phyloP scores from a whole-genome alignment of 2,797 vertebrate genomes.

The Urocyon cinereoargenteus region DNA sequence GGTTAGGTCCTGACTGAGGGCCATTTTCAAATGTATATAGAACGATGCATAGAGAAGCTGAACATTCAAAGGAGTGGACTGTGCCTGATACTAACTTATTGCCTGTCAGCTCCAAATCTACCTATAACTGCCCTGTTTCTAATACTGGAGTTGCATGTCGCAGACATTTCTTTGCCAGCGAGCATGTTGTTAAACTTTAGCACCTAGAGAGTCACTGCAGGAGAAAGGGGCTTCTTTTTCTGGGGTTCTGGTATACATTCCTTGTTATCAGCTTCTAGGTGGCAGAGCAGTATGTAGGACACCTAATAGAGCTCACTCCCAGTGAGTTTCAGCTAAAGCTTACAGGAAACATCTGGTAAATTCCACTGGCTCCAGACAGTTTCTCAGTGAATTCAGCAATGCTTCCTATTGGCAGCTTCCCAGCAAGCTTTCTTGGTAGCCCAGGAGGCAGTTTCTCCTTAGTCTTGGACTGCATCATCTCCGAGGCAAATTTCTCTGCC shows the following conservation, averaged over 20 bases:
- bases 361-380: neutral
- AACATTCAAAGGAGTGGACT: constrained; percentile 1
- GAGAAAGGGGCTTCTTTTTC: neutral
- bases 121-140: neutral
- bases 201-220: neutral
- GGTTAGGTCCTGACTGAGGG: neutral
- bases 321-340: neutral
- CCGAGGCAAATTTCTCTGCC: neutral
- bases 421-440: neutral
- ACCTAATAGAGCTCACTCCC: neutral
- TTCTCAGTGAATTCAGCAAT: neutral
- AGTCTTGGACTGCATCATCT: neutral
- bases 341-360: neutral
- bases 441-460: neutral
- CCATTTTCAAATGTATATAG: neutral
- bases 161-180: neutral
- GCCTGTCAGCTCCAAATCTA: neutral
- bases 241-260: neutral
- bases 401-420: neutral
- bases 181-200: neutral
- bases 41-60: neutral
- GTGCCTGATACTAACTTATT: neutral
- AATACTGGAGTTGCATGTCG: neutral
- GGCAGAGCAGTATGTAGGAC: neutral
- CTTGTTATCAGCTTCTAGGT: neutral